Base-by-base conservation (phyloP, 2,888 invertebrate genomes). In the Synergus itoensis region DNA sequence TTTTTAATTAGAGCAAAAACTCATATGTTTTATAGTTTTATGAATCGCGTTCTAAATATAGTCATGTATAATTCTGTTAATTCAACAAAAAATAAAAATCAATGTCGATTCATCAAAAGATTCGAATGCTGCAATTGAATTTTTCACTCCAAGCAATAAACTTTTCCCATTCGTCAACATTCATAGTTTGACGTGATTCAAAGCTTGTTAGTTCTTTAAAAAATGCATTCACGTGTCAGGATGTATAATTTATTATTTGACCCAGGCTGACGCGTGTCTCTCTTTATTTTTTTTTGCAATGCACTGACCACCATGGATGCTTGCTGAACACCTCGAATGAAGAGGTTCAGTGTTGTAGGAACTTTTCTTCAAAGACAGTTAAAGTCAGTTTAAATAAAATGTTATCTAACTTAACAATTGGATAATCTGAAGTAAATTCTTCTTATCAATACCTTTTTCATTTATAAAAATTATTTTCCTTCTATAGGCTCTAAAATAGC, bases 151-250 rank as follows among this genome's bases (percentile, higher is more conserved):
- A 48, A 45, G 43, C 65, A 43, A 69, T 63, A 69, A 69, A 69
- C 45, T 45, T 45, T 69, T 69, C 28, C 48, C 69, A 69, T 69
- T 69, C 45, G 69, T 69, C 69, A 69, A 69, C 28, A 69, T 69
- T 69, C 45, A 48, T 69, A 69, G 45, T 69, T 48, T 69, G 69
- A 69, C 69, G 28, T 69, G 69, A 69, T 45, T 48, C 45, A 69
- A 69, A 45, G 48, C 69, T 69, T 69, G 69, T 69, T 69, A 69
- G 69, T 43, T 69, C 21, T 69, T 69, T 69, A n/a, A 67, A 67
- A 67, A 67, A 67, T 67, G 45, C 69, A 69, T 69, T 69, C 69
- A 48, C 21, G 16, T 4, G 69, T 69, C 69, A 69, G 45, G 28
- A 45, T 48, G 28, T 45, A 64, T 64, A 69, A 69, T 69, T 43